These are phyloP conservation scores for Nannoperca australis DNA, from an alignment of 2,797 vertebrate species.

Conservation along the genomic window DNA sequence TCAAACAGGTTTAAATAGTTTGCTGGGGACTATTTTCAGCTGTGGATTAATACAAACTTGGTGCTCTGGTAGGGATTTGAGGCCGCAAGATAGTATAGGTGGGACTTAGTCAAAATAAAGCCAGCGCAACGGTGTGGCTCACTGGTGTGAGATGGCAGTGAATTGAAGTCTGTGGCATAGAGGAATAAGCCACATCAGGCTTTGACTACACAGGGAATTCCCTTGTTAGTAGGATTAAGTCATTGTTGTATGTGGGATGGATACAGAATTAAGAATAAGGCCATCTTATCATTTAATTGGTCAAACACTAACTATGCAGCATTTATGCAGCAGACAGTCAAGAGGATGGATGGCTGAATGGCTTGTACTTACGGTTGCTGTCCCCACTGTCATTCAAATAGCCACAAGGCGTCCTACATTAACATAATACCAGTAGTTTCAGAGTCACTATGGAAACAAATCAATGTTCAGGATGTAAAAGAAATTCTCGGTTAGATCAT, in stretches of 20 bases:
- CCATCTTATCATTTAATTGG: not conserved
- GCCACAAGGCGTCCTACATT: not conserved
- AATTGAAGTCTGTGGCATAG: not conserved
- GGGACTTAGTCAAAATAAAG: not conserved
- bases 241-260: not conserved
- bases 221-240: not conserved
- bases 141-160: not conserved
- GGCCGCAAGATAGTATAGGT: not conserved
- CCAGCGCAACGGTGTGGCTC: not conserved
- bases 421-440: slow-evolving; percentile 3
- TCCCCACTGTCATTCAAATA: not conserved
- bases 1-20: not conserved
- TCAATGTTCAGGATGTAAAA: slow-evolving; percentile 7
- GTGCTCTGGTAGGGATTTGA: not conserved
- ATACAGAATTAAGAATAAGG: not conserved
- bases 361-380: not conserved
- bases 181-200: not conserved
- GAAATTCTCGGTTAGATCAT: not conserved
- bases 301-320: slow-evolving; percentile 25
- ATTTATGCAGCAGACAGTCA: slow-evolving; percentile 16
- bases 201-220: not conserved
- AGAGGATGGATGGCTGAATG: slow-evolving; percentile 7
- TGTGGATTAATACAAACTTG: not conserved
- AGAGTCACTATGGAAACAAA: slow-evolving; percentile 31
- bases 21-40: not conserved